These are phyloP conservation scores for Drosophila burlai DNA, from an alignment of 1,140 invertebrate species.

Conservation along the genomic window DNA sequence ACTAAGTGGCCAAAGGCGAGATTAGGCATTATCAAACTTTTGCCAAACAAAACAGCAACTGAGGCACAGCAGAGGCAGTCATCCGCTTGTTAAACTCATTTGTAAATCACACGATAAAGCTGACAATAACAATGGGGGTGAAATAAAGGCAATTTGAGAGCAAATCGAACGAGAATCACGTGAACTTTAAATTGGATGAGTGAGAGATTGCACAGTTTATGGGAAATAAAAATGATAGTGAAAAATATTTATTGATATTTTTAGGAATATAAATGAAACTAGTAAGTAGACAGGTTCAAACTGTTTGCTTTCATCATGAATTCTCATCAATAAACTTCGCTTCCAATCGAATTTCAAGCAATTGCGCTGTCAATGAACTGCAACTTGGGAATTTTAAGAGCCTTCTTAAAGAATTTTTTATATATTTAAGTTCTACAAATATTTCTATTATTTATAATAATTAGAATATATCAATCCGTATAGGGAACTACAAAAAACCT, in stretches of 20 bases:
- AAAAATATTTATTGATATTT: background rate
- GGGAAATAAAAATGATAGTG: background rate
- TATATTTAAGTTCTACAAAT: background rate
- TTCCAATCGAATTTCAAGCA: too few relatives aligned
- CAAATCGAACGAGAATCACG: slow-evolving; percentile 30
- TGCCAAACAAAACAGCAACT: slow-evolving; percentile 22
- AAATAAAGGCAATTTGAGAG: slow-evolving; percentile 39
- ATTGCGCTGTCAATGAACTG: background rate
- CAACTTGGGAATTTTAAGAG: background rate
- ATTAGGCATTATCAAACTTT: slow-evolving; percentile 40
- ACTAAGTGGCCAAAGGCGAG: slow-evolving; percentile 17
- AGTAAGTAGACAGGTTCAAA: background rate
- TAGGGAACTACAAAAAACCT: background rate
- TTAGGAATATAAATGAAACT: background rate
- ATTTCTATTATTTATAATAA: background rate
- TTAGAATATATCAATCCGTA: background rate
- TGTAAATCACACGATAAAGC: slow-evolving; percentile 56
- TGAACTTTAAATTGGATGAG: slow-evolving; percentile 8
- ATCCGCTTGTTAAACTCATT: slow-evolving; percentile 29
- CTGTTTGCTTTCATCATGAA: background rate
- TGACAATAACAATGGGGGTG: slow-evolving; percentile 24
- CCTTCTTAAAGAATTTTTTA: background rate
- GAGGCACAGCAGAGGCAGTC: background rate
- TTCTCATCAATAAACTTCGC: background rate
- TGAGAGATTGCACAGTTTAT: background rate